Evolutionary conservation across 2,113 vertebrate genomes (phyloP).

Genomic region (Planiliza haematocheilus): DNA sequence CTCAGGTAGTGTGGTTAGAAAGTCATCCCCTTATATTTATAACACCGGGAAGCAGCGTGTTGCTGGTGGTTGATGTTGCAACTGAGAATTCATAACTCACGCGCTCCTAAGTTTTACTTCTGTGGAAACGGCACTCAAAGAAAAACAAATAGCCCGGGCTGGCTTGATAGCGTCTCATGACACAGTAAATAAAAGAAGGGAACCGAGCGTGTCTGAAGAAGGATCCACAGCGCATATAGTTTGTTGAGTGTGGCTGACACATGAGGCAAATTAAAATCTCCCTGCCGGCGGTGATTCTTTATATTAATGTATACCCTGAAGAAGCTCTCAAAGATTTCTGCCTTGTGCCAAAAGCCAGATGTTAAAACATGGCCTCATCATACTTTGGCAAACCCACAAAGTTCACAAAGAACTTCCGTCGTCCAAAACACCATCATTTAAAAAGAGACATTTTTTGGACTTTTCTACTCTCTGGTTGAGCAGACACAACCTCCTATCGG

Average conservation of each 20-base stretch:
- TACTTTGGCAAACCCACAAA: conserved; percentile 39
- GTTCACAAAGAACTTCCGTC: conserved; percentile 40
- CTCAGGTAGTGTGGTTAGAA: conserved; percentile 55
- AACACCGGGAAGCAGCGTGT: conserved; percentile 26
- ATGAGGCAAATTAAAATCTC: conserved; percentile 44
- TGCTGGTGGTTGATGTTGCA: conserved; percentile 51
- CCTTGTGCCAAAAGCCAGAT: neutral
- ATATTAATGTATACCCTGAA: conserved; percentile 25
- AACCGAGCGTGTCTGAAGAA: conserved; percentile 29
- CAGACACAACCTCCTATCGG: conserved; percentile 63
- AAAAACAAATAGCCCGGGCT: conserved; percentile 48
- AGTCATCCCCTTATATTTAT: conserved; percentile 62
- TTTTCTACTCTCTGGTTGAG: conserved; percentile 55
- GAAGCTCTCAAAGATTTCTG: conserved; percentile 3
- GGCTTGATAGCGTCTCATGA: conserved; percentile 39
- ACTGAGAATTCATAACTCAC: conserved; percentile 56
- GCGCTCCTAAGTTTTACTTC: conserved; percentile 62
- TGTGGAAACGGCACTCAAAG: conserved; percentile 34
- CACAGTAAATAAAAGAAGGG: conserved; percentile 55
- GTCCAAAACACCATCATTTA: conserved; percentile 41
- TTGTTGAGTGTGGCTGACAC: conserved; percentile 33
- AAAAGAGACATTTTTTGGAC: conserved; percentile 15
- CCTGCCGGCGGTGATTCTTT: conserved; percentile 11
- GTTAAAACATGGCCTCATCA: neutral
- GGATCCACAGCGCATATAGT: conserved; percentile 38